Evolutionary conservation across 1,140 invertebrate species (phyloP).

Genomic region (Sminthurides bifidus): DNA sequence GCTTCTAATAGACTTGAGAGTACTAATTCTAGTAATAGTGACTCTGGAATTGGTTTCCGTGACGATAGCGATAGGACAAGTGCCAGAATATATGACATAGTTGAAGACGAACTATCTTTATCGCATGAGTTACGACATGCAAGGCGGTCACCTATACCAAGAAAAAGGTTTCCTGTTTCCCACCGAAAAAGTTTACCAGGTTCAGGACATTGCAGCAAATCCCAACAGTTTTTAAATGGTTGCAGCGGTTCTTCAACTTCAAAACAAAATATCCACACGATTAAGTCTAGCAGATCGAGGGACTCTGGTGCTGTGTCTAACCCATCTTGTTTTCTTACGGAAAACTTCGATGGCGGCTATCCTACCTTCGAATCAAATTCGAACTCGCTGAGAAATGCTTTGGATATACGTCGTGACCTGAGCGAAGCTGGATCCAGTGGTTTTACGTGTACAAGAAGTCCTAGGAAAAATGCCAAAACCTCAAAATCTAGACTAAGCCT

Average conservation of each 20-base stretch:
- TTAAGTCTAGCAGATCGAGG: not conserved
- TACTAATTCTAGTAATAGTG: slow-evolving; percentile 81
- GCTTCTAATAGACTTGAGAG: slow-evolving; percentile 44
- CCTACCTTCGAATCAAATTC: slow-evolving; percentile 20
- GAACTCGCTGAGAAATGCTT: slow-evolving; percentile 20
- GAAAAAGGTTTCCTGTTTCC: slow-evolving; percentile 16
- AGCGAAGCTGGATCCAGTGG: too few relatives aligned
- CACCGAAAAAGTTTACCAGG: slow-evolving; percentile 5
- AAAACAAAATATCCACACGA: not conserved
- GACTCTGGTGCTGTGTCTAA: slow-evolving; percentile 14
- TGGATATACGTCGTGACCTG: too few relatives aligned
- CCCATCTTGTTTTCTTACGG: slow-evolving; percentile 12
- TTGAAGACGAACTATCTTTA: slow-evolving; percentile 16
- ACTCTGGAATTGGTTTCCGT: slow-evolving; percentile 84
- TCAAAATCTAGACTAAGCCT: slow-evolving; percentile 9
- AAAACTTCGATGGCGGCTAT: slow-evolving; percentile 8
- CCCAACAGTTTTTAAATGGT: too few relatives aligned
- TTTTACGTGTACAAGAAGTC: slow-evolving; percentile 22
- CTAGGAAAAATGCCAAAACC: slow-evolving; percentile 11
- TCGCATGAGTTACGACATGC: slow-evolving; percentile 6
- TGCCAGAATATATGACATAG: slow-evolving; percentile 29
- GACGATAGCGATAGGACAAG: slow-evolving; percentile 65
- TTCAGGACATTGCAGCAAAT: too few relatives aligned
- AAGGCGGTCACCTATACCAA: slow-evolving; percentile 12
- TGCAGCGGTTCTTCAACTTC: slow-evolving; percentile 18